Percentiles rank a stretch among this genome's conserved stretches.
Conservation (phyloP, 2,113 vertebrate genomes). For the Centropus unirufus region DNA sequence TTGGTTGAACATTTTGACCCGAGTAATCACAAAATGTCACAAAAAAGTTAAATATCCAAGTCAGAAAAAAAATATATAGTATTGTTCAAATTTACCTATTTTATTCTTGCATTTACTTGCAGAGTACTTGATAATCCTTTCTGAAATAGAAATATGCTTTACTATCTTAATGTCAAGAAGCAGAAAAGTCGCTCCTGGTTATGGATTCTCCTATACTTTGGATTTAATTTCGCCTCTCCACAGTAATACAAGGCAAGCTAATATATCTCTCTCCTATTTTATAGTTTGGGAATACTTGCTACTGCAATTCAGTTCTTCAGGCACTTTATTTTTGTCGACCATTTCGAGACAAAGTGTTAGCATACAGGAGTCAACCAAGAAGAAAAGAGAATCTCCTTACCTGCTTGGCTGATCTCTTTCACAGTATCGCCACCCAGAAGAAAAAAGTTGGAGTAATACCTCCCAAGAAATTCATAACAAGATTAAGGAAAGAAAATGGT, state of each 20-base stretch:
- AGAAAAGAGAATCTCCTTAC: conserved; percentile 86
- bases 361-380: conserved; percentile 84
- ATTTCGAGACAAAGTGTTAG: conserved; percentile 86
- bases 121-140: not conserved
- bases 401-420: conserved; percentile 85
- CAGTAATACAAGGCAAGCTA: not conserved
- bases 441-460: conserved; percentile 87
- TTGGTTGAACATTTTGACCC: not conserved
- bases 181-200: not conserved
- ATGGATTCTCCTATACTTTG: not conserved
- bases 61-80: not conserved
- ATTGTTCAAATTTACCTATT: not conserved
- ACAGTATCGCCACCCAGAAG: conserved; percentile 87
- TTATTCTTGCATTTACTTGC: not conserved
- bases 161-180: not conserved
- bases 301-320: conserved; percentile 97
- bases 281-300: conserved; percentile 97
- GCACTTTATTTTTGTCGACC: conserved; percentile 92
- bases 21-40: not conserved
- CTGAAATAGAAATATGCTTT: not conserved
- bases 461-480: conserved; percentile 87
- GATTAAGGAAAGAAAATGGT: conserved; percentile 86
- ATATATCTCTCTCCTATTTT: conserved; percentile 57
- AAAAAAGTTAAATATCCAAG: not conserved
- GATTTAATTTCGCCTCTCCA: not conserved